These are phyloP conservation scores for Eupleurogrammus muticus DNA, from an alignment of 2,797 vertebrate genomes.

Conservation along the genomic window DNA sequence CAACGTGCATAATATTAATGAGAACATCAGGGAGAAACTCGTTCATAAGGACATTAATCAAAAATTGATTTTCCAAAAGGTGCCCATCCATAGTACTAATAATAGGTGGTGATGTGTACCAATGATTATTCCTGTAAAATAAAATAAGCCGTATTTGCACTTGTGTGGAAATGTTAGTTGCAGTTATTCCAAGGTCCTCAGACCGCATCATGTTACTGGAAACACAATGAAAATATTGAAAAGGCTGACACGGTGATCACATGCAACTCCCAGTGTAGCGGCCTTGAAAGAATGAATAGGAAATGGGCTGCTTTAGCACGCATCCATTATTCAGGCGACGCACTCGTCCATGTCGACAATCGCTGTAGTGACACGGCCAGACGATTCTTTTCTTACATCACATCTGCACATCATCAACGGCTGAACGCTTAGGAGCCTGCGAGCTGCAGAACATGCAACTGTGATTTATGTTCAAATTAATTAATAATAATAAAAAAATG, in stretches of 20 bases:
- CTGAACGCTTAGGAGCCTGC: slow-evolving; percentile 17
- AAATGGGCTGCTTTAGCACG: slow-evolving; percentile 63
- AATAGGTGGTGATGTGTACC: slow-evolving; percentile 1
- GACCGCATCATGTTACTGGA: slow-evolving; percentile 32
- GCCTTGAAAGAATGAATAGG: slow-evolving; percentile 70
- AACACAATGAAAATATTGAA: slow-evolving; percentile 52
- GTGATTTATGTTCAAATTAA: slow-evolving; percentile 4
- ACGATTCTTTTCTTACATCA: slow-evolving; percentile 58
- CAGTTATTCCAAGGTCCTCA: slow-evolving; percentile 29
- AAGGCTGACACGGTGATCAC: slow-evolving; percentile 59
- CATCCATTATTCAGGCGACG: slow-evolving; percentile 78
- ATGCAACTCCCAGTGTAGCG: slow-evolving; percentile 58
- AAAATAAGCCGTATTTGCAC: slow-evolving; percentile 7
- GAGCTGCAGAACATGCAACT: slow-evolving; percentile 31
- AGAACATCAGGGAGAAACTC: no score
- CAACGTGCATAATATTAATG: no score
- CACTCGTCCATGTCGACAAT: slow-evolving; percentile 70
- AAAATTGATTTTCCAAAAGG: no score
- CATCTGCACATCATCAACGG: slow-evolving; percentile 14
- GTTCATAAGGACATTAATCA: no score
- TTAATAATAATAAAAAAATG: neutral
- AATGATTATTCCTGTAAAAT: slow-evolving; percentile 14
- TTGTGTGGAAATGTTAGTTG: slow-evolving; percentile 39
- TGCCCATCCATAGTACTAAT: neutral
- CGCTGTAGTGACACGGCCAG: slow-evolving; percentile 60